Base-by-base conservation (phyloP, 2,113 vertebrate genomes). In the Gobio gobio region DNA sequence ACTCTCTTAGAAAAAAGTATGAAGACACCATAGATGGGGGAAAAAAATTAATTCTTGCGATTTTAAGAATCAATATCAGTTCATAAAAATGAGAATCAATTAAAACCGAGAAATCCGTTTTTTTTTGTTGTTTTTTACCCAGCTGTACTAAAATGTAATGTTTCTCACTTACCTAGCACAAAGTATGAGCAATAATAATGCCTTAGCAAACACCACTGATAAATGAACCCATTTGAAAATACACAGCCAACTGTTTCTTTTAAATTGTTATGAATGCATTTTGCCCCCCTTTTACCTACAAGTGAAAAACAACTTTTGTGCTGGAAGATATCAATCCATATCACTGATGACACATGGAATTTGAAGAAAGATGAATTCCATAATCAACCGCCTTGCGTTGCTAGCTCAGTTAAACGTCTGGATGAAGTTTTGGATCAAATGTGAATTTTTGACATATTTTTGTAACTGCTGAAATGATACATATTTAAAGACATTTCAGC, bases 381-480 rank as follows among this genome's bases (percentile, higher is more conserved):
- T 29, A 63, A 59, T 29, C 22, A 47, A 36, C 2, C 4, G 26
- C 51, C 20, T 76, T 40, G 29, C 45, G 4, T 40, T 58, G 14
- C 47, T 36, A 4, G 1, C 43, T 47, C 6, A 43, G 18, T 76
- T 33, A 33, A 58, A 45, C 2, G 4, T 26, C 33, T 73, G 81
- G 45, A 76, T 84, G 58, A 63, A 24, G 40, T 36, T 58, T 66
- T 70, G 20, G 54, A 78, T 43, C 12, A 3, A 14, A 78, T 78
- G 13, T n/a, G 59, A 63, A 77, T 70, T 84, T 54, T 47, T 54
- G 18, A 24, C 29, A 77, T 84, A 47, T 77, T 77, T 72, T 43
- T 18, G 5, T 36, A 78, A 78, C 33, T 29, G 43, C 16, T 47
- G n/a, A 64, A 80, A 80, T 9, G 16, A 80, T 36, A 16, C 29